A percentile compares a stretch with the other conserved stretches of the same genome.
Evolutionary conservation across 2,113 vertebrate genomes (phyloP).

Genomic region (Hippocampus comes): DNA sequence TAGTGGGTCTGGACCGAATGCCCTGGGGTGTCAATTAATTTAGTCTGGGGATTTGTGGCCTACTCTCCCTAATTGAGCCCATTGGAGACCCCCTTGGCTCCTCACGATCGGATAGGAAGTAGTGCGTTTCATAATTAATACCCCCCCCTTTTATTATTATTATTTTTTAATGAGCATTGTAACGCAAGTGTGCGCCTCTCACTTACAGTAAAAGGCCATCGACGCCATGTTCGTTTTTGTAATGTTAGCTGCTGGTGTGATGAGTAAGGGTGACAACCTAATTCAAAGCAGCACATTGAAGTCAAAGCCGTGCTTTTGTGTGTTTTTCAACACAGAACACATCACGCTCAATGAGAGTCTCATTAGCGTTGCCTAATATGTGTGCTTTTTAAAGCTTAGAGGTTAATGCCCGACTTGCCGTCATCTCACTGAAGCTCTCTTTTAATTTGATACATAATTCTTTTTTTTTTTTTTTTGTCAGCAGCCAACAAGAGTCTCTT

Average conservation of each 20-base stretch:
- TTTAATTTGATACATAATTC: constrained; percentile 70
- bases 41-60: constrained; percentile 78
- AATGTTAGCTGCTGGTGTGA: constrained; percentile 49
- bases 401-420: constrained; percentile 71
- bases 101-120: constrained; percentile 69
- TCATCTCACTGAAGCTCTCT: constrained; percentile 65
- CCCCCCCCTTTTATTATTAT: constrained; percentile 66
- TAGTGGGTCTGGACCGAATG: constrained; percentile 65
- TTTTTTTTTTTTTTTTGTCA: constrained; percentile 43
- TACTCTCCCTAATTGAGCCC: constrained; percentile 79
- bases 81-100: constrained; percentile 72
- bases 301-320: constrained; percentile 51
- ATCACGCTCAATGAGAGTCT: constrained; percentile 65
- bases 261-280: constrained; percentile 51
- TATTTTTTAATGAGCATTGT: constrained; percentile 75
- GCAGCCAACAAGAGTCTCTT: constrained; percentile 56
- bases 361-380: constrained; percentile 75
- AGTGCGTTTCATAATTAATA: constrained; percentile 77
- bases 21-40: constrained; percentile 80
- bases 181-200: constrained; percentile 75
- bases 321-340: constrained; percentile 60
- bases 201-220: constrained; percentile 61
- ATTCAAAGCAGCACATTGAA: constrained; percentile 52
- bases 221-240: constrained; percentile 54
- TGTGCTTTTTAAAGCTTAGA: constrained; percentile 74